Conservation (phyloP, 2,797 vertebrate genomes). For the Ctenopoma multispine region DNA sequence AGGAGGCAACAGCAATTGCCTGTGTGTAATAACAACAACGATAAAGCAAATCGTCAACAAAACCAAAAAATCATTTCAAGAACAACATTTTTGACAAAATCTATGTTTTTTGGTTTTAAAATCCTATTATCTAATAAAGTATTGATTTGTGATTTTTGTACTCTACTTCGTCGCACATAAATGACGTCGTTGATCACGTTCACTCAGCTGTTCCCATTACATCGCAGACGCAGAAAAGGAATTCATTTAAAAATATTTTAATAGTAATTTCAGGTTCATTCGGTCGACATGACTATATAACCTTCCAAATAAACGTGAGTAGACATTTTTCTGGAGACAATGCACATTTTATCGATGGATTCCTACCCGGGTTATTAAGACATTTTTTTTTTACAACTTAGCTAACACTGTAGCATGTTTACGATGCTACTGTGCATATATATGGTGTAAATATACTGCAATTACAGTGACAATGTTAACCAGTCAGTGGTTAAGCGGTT, state of each 20-base stretch:
- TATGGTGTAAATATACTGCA: background rate
- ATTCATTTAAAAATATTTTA: constrained; percentile 21
- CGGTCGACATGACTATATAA: constrained; percentile 6
- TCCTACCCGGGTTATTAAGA: background rate
- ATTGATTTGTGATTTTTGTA: accelerated
- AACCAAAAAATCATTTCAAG: accelerated
- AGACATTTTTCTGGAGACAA: background rate
- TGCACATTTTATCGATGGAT: background rate
- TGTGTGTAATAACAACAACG: constrained; percentile 8
- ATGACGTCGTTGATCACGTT: constrained; percentile 69
- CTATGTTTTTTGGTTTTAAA: background rate
- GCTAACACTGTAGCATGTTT: background rate
- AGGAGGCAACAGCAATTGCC: constrained; percentile 36
- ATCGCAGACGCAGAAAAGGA: constrained; percentile 39
- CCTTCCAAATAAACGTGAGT: constrained; percentile 53
- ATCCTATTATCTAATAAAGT: too few relatives aligned
- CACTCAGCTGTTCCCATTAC: constrained; percentile 58
- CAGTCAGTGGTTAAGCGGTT: background rate
- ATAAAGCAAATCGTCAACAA: accelerated
- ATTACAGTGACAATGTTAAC: background rate
- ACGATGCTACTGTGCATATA: background rate
- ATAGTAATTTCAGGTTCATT: background rate
- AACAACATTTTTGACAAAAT: background rate
- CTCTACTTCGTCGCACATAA: constrained; percentile 51
- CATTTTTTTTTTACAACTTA: constrained; percentile 3